Conservation (phyloP, 2,888 invertebrate species). For the Gastrophysa polygoni region DNA sequence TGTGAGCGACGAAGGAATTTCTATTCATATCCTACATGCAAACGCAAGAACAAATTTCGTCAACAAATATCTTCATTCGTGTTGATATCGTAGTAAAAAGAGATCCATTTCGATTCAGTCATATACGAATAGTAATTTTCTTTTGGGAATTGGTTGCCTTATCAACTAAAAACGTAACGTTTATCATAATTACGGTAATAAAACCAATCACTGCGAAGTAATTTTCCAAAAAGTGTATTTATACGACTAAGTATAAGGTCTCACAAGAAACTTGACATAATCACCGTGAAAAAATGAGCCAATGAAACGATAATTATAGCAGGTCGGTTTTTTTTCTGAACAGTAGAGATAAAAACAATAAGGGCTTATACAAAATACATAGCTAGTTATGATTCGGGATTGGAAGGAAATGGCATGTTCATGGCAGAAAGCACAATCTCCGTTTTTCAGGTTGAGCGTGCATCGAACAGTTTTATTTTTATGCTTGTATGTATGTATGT, state of each 20-base stretch:
- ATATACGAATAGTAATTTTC: constrained; percentile 1
- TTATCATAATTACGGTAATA: constrained; percentile 18
- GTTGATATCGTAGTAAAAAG: not conserved
- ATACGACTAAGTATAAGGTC: constrained; percentile 1
- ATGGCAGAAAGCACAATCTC: no score
- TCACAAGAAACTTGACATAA: not conserved
- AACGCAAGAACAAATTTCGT: no score
- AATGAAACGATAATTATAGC: not conserved
- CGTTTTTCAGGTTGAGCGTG: no score
- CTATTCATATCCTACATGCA: no score
- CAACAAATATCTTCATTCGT: not conserved
- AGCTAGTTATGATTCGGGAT: no score
- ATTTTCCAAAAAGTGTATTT: constrained; percentile 16
- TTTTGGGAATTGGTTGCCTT: constrained; percentile 17
- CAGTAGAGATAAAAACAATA: not conserved
- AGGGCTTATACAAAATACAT: not conserved
- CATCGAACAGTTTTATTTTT: no score
- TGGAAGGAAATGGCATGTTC: no score
- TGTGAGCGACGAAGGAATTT: no score
- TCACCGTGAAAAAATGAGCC: not conserved
- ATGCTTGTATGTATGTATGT: no score
- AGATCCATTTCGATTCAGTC: not conserved
- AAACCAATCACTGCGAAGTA: constrained; percentile 15
- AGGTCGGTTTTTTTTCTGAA: not conserved
- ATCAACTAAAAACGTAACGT: constrained; percentile 10